Evolutionary conservation across 2,113 vertebrate genomes (phyloP).

Genomic region (Semnopithecus entellus): DNA sequence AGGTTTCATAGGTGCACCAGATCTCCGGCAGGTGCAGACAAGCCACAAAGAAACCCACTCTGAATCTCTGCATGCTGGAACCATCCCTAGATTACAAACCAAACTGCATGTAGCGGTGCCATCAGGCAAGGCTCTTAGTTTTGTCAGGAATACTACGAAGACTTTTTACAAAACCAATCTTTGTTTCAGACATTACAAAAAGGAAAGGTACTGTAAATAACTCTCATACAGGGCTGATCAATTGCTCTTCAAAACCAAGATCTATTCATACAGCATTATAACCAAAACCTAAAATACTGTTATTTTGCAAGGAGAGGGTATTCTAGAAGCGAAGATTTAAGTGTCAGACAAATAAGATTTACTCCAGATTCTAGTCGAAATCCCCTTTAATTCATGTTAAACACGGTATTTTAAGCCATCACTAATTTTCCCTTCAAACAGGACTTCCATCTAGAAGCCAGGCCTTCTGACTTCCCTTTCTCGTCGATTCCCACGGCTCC

Average conservation of each 20-base stretch:
- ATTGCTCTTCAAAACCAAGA: constrained; percentile 14
- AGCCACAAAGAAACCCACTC: neutral
- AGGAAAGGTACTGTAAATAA: constrained; percentile 15
- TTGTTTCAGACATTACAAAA: constrained; percentile 42
- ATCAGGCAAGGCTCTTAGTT: neutral
- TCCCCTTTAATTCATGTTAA: constrained; percentile 57
- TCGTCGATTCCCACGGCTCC: neutral
- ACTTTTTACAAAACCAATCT: neutral
- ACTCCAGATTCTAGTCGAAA: constrained; percentile 14
- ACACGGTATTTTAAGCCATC: constrained; percentile 20
- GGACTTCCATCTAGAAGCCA: neutral
- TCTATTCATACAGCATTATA: neutral
- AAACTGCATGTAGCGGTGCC: neutral
- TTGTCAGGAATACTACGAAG: neutral
- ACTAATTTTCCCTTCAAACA: constrained; percentile 29
- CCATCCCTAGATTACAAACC: neutral
- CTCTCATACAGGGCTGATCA: neutral
- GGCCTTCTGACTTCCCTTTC: constrained; percentile 20
- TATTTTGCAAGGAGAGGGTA: neutral
- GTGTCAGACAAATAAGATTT: constrained; percentile 44
- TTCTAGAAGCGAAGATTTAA: constrained; percentile 37
- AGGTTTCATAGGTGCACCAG: constrained; percentile 9
- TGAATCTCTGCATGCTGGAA: neutral
- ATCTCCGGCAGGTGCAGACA: constrained; percentile 31
- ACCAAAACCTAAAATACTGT: constrained; percentile 31